phyloP scores from a whole-genome alignment of 2,113 vertebrate species.

The Aphyosemion australe region DNA sequence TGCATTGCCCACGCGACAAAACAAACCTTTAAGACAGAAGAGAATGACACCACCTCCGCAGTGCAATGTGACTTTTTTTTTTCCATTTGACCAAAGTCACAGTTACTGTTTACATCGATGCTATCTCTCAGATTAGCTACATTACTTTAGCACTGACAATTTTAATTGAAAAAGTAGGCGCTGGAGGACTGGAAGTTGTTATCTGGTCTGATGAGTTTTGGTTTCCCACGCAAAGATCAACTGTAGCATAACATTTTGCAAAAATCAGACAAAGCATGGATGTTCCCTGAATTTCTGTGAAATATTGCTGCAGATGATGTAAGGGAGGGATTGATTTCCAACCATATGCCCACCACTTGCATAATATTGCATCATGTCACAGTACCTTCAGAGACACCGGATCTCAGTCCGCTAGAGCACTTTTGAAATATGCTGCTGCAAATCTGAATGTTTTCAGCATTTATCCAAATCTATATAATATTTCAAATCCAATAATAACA shows the following conservation, averaged over 20 bases:
- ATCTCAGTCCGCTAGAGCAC: no score
- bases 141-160: background rate
- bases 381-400: no score
- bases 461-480: background rate
- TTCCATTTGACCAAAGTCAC: slow-evolving; percentile 26
- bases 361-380: no score
- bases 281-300: background rate
- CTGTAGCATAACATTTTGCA: background rate
- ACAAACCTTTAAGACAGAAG: slow-evolving; percentile 36
- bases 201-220: background rate
- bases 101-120: slow-evolving; percentile 9
- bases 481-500: background rate
- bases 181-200: background rate
- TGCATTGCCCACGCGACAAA: slow-evolving; percentile 42
- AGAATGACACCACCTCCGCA: slow-evolving; percentile 24
- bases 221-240: background rate
- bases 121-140: background rate
- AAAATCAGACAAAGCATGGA: background rate
- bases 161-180: background rate
- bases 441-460: no score
- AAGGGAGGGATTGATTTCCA: background rate
- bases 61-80: background rate
- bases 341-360: background rate
- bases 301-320: background rate
- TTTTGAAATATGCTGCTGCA: no score